A percentile compares a stretch with the other conserved stretches of the same genome.
These are phyloP conservation scores for pig (Sus scrofa) DNA, from an alignment of 2,113 vertebrate genomes.

Conservation along the genomic window T2T-Sscrofa CM000814.6:102351501-102352000, in stretches of 20 bases:
- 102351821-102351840: too few relatives aligned
- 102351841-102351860: too few relatives aligned
- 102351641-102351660: not conserved
- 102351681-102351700: not conserved
- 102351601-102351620: not conserved
- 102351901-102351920: too few relatives aligned
- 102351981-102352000: not conserved
- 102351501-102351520: constrained; percentile 21
- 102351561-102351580: constrained; percentile 10
- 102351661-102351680: not conserved
- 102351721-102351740: not conserved
- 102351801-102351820: too few relatives aligned
- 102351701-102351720: not conserved
- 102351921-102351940: too few relatives aligned
- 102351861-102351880: too few relatives aligned
- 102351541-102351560: constrained; percentile 33
- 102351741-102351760: too few relatives aligned
- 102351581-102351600: not conserved
- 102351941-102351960: too few relatives aligned
- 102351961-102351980: too few relatives aligned
- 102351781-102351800: too few relatives aligned
- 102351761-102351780: too few relatives aligned
- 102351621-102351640: not conserved
- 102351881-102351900: too few relatives aligned
- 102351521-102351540: constrained; percentile 4